Evolutionary conservation across 2,888 invertebrate species (phyloP).

Genomic region (Andrena camellia): DNA sequence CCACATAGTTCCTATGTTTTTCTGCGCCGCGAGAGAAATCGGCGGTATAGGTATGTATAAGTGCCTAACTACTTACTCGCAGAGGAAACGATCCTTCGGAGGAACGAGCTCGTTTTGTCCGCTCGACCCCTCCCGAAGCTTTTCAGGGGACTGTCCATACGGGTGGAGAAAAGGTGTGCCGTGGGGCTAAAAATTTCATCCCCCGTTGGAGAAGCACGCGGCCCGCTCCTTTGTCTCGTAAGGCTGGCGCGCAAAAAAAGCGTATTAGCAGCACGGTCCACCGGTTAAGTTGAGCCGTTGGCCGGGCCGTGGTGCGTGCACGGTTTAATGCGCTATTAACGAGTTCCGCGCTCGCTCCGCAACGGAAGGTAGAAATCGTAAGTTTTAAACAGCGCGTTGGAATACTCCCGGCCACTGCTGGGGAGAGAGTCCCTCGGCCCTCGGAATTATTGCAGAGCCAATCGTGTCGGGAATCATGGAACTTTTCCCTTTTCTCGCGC

Average conservation of each 20-base stretch:
- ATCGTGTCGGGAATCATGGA: conserved; percentile 69
- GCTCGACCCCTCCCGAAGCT: background rate
- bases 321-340: background rate
- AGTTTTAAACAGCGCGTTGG: background rate
- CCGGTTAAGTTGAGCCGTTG: background rate
- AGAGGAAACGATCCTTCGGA: conserved; percentile 4
- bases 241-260: conserved; percentile 5
- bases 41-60: too few relatives aligned
- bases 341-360: background rate
- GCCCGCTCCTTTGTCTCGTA: conserved; percentile 26
- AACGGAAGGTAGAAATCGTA: conserved; percentile 11
- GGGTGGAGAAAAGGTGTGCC: conserved; percentile 7
- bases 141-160: conserved; percentile 33
- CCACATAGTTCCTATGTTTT: background rate
- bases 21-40: background rate
- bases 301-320: background rate
- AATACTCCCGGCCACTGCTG: conserved; percentile 4
- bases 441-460: conserved; percentile 60
- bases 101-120: conserved; percentile 18
- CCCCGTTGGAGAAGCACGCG: conserved; percentile 42
- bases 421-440: conserved; percentile 7
- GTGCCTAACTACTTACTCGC: background rate
- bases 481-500: conserved; percentile 65
- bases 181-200: conserved; percentile 46
- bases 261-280: conserved; percentile 12